A percentile compares a stretch with the other conserved stretches of the same genome.
These are phyloP conservation scores for Falco naumanni DNA, from an alignment of 2,797 vertebrate genomes.

Conservation along the genomic window DNA sequence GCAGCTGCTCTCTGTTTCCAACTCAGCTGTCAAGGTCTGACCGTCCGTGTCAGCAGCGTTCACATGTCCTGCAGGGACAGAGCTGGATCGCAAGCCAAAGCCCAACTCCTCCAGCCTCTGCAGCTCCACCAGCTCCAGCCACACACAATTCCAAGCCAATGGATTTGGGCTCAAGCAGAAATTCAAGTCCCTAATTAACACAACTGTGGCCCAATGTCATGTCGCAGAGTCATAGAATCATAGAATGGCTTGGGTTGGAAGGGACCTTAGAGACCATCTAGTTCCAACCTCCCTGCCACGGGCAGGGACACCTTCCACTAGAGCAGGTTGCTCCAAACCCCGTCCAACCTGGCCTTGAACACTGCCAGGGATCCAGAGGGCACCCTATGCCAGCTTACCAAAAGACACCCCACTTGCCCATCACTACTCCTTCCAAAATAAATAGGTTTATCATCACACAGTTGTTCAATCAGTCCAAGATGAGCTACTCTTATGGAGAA, in stretches of 20 bases:
- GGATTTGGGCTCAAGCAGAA: background rate
- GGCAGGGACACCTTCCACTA: too few relatives aligned
- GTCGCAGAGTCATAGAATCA: background rate
- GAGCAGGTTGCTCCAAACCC: too few relatives aligned
- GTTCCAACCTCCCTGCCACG: too few relatives aligned
- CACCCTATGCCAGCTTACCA: background rate
- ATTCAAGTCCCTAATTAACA: background rate
- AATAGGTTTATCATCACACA: background rate
- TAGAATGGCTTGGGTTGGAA: too few relatives aligned
- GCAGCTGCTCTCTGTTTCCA: background rate
- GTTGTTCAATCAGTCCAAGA: background rate
- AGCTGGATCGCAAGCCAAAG: background rate
- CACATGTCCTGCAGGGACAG: background rate
- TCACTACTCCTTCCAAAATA: background rate
- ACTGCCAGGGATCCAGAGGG: background rate
- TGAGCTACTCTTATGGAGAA: background rate
- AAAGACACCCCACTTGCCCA: background rate
- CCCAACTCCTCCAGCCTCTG: background rate
- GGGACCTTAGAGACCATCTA: too few relatives aligned
- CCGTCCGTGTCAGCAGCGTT: fast-evolving
- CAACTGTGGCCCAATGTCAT: background rate
- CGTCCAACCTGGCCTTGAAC: too few relatives aligned
- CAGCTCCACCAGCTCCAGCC: background rate
- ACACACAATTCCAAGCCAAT: background rate
- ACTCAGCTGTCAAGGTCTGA: background rate